phyloP scores from a whole-genome alignment of 2,888 invertebrate species.

The Molorchus minor region DNA sequence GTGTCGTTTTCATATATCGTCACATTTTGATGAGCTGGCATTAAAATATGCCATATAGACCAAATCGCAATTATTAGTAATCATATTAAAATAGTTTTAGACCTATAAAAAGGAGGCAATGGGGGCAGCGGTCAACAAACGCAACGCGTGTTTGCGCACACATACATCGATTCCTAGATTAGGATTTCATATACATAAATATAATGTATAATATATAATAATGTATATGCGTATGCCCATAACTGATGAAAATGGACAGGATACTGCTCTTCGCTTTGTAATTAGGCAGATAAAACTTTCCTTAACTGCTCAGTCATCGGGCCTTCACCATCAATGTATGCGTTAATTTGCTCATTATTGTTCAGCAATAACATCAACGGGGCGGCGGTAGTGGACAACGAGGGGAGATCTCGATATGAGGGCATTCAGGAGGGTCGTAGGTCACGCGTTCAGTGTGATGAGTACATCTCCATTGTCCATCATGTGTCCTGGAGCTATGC shows the following conservation, averaged over 20 bases:
- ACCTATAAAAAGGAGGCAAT: no score
- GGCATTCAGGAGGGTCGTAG: conserved; percentile 39
- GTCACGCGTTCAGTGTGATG: conserved; percentile 37
- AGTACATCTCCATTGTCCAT: conserved; percentile 24
- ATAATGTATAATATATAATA: no score
- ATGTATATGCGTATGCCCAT: no score
- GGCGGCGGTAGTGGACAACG: conserved; percentile 35
- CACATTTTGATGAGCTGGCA: conserved; percentile 11
- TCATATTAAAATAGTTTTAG: no score
- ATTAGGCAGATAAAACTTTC: conserved; percentile 2
- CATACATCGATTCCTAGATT: no score
- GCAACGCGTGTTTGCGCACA: no score
- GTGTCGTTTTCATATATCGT: conserved; percentile 38
- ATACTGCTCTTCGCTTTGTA: neutral
- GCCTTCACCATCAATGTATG: conserved; percentile 2
- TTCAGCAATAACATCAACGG: conserved; percentile 30
- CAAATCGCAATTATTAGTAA: no score
- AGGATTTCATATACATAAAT: no score
- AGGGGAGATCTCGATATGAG: conserved; percentile 35
- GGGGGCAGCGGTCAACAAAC: no score
- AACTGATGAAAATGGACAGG: no score
- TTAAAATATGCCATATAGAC: no score
- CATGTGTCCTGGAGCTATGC: no score
- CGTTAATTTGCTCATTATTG: conserved; percentile 36
- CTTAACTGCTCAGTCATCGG: neutral